Percentiles rank a stretch among this genome's conserved stretches.
Evolutionary conservation across 1,140 invertebrate genomes (phyloP).

Genomic region (Drosophila repleta): DNA sequence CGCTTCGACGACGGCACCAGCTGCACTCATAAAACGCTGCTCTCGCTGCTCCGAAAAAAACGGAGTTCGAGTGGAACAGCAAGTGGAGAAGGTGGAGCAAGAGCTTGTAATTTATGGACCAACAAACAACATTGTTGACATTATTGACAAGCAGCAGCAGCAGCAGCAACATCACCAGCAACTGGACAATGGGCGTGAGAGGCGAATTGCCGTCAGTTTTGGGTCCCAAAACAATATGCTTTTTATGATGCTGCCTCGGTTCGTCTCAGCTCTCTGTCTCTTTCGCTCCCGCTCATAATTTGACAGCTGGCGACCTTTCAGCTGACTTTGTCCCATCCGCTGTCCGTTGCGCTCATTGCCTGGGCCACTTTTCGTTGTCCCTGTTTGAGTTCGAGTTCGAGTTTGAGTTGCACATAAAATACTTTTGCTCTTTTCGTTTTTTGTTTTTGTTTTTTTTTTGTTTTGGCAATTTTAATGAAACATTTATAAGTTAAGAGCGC

Average conservation of each 20-base stretch:
- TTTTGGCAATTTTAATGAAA: slow-evolving; percentile 60
- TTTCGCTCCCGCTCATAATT: slow-evolving; percentile 49
- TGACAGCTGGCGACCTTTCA: slow-evolving; percentile 58
- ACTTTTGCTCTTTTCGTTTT: not conserved
- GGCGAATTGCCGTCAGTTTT: slow-evolving; percentile 37
- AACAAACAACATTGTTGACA: slow-evolving; percentile 79
- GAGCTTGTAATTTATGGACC: slow-evolving; percentile 72
- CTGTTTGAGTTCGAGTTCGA: slow-evolving; percentile 20
- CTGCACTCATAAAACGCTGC: slow-evolving; percentile 69
- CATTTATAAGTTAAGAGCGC: slow-evolving; percentile 42
- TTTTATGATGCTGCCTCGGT: slow-evolving; percentile 39
- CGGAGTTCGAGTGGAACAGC: not conserved
- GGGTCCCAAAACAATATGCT: slow-evolving; percentile 63
- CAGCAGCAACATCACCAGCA: slow-evolving; percentile 4
- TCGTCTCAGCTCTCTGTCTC: not conserved
- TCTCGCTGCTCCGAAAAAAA: slow-evolving; percentile 13
- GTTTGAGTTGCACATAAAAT: slow-evolving; percentile 46
- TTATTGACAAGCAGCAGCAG: slow-evolving; percentile 67
- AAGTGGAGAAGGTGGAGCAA: not conserved
- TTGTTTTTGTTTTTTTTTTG: too few relatives aligned
- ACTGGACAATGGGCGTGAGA: slow-evolving; percentile 15
- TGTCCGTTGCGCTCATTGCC: slow-evolving; percentile 8
- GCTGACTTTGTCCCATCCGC: not conserved
- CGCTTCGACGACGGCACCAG: slow-evolving; percentile 43
- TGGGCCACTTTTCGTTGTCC: slow-evolving; percentile 44